Evolutionary conservation across 64 coral and sea anemone genomes (phyloP).

Genomic region (Pocillopora damicornis): DNA sequence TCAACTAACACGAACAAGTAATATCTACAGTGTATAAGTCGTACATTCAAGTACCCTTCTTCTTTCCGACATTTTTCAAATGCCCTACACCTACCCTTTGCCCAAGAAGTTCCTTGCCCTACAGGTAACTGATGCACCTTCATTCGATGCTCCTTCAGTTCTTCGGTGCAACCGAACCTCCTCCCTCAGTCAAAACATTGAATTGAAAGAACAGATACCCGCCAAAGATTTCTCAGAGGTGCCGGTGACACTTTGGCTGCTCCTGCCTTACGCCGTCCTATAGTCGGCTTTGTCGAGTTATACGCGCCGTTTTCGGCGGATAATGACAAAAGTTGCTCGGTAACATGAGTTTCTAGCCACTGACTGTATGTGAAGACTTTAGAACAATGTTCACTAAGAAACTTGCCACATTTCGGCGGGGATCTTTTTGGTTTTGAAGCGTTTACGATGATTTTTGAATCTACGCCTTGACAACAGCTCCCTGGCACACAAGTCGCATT

Average conservation of each 20-base stretch:
- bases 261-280: neutral
- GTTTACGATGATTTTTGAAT: slow-evolving; percentile 18
- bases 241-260: neutral
- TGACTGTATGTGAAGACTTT: slow-evolving; percentile 10
- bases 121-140: neutral
- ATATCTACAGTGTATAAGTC: no score
- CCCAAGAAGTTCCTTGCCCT: neutral
- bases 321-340: neutral
- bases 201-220: neutral
- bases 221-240: neutral
- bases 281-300: neutral
- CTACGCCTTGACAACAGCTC: slow-evolving; percentile 42
- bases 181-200: slow-evolving; percentile 6
- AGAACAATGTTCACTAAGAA: slow-evolving; percentile 2
- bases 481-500: slow-evolving; percentile 71
- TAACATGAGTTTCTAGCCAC: neutral
- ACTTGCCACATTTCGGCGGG: neutral
- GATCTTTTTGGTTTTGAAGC: neutral
- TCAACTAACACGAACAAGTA: no score
- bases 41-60: no score
- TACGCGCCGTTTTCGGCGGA: neutral
- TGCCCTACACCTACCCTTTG: neutral
- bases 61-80: no score
- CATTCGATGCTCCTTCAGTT: neutral
- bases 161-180: neutral